Conservation (phyloP, 2,113 vertebrate genomes). For the Lota lota region DNA sequence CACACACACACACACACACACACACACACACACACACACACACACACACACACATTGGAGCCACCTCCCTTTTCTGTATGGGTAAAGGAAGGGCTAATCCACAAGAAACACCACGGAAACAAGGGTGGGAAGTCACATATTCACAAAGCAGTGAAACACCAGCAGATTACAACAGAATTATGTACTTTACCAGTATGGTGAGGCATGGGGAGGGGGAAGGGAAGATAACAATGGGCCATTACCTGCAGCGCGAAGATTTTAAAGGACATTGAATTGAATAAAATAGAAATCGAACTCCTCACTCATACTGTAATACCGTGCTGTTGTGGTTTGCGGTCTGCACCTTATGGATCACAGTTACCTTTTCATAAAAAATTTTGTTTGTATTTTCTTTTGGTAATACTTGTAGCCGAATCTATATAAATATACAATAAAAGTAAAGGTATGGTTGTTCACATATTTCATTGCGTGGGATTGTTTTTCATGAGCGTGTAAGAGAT, state of each 20-base stretch:
- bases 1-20: too few species aligned
- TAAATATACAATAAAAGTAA: conserved; percentile 96
- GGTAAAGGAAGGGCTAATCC: too few species aligned
- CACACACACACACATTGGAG: too few species aligned
- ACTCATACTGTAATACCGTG: conserved; percentile 81
- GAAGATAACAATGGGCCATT: conserved; percentile 66
- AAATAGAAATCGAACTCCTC: conserved; percentile 64
- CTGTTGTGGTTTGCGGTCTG: conserved; percentile 86
- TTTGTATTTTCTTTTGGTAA: conserved; percentile 66
- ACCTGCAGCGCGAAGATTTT: conserved; percentile 77
- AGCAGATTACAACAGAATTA: conserved; percentile 69
- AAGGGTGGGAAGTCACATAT: conserved; percentile 43
- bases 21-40: too few species aligned
- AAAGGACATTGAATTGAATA: conserved; percentile 69
- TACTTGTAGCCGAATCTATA: conserved; percentile 93
- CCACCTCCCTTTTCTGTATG: too few species aligned
- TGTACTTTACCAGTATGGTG: conserved; percentile 68
- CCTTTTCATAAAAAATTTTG: conserved; percentile 66
- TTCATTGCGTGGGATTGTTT: background rate
- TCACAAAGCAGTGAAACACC: conserved; percentile 70
- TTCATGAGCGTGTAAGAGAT: too few species aligned
- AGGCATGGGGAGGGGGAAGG: conserved; percentile 15
- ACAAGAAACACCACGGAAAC: too few species aligned
- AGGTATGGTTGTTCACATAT: conserved; percentile 79
- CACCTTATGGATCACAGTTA: conserved; percentile 91